Evolutionary conservation across 2,797 vertebrate genomes (phyloP), one percentile per base, ranked within the genome.

Genomic region (Sparidentex hasta): DNA sequence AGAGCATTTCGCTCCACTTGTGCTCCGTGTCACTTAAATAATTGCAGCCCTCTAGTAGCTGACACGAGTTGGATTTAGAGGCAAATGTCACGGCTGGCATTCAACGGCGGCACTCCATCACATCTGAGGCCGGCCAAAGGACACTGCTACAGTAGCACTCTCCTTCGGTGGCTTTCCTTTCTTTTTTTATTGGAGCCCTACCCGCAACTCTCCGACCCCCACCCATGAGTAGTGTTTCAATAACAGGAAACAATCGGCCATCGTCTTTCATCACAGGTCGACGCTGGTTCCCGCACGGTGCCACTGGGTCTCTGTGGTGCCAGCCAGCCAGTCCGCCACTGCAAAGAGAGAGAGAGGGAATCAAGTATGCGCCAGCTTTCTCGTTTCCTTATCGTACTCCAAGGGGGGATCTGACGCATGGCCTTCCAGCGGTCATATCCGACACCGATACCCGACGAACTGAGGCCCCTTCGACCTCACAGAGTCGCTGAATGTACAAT

Each of bases 161-260:
- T 82, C 71, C 74, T 83, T 88, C 86, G 82, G 29, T 78, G 83
- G 86, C 72, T 83, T 90, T 88, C 82, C 79, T 76, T 33, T 33
- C 4, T 57, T 86, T 74, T 57, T 86, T 74, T 78, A 80, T 78
- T 72, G 58, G 21, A 87, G 81, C 83, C 81, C 80, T 11, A 1
- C 61, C 76, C 76, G 59, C 57, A n/a, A n/a, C 72, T 50, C 70
- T 41, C 76, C 63, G 33, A 23, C 80, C 77, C 87, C 83, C 76
- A 25, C 81, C 86, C 86, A 75, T 79, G 80, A 78, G 88, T 83
- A 78, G 87, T 81, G 80, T 90, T 94, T 94, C 94, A 96, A 95
- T 95, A 95, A 94, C 94, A 96, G 95, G 95, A 96, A 96, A 91
- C 89, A 91, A 94, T 94, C 89, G 86, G 86, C 87, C 86, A 71